Conservation (phyloP, 2,113 vertebrate species). For the Hippocampus comes region DNA sequence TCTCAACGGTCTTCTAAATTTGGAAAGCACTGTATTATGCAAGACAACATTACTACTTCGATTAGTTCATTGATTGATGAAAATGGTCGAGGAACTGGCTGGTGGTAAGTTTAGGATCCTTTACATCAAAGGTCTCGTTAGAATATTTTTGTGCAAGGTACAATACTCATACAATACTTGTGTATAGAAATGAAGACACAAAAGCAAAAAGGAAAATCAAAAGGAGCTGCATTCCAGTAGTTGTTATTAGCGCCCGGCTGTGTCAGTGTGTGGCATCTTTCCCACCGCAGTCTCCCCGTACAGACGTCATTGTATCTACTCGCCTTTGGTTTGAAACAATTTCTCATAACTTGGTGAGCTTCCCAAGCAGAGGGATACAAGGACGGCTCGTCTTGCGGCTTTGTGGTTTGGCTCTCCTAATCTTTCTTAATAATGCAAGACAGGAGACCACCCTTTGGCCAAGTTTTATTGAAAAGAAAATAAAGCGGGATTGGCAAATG, state of each 20-base stretch:
- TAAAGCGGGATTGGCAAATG: not conserved
- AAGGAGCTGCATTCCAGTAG: not conserved
- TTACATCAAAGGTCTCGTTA: not conserved
- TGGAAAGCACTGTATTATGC: not conserved
- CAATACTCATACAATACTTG: no score
- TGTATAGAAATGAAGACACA: not conserved
- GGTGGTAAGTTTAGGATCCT: not conserved
- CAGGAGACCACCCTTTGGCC: not conserved
- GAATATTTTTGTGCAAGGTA: not conserved
- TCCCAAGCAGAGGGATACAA: slow-evolving; percentile 16
- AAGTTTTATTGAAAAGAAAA: not conserved
- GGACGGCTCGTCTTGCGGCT: slow-evolving; percentile 10
- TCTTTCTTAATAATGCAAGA: not conserved
- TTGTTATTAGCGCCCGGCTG: not conserved
- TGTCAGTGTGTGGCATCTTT: slow-evolving; percentile 20
- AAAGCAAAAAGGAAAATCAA: not conserved
- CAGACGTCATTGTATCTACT: slow-evolving; percentile 27
- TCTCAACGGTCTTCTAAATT: no score
- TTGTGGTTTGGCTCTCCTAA: slow-evolving; percentile 18
- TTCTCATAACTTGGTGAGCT: slow-evolving; percentile 40
- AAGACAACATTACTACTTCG: not conserved
- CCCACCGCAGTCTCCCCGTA: slow-evolving; percentile 15
- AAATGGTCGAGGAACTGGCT: not conserved
- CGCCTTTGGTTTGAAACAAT: slow-evolving; percentile 10
- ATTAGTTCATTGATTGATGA: not conserved